Evolutionary conservation across 2,888 invertebrate genomes (phyloP).

Genomic region (Thera obeliscata): DNA sequence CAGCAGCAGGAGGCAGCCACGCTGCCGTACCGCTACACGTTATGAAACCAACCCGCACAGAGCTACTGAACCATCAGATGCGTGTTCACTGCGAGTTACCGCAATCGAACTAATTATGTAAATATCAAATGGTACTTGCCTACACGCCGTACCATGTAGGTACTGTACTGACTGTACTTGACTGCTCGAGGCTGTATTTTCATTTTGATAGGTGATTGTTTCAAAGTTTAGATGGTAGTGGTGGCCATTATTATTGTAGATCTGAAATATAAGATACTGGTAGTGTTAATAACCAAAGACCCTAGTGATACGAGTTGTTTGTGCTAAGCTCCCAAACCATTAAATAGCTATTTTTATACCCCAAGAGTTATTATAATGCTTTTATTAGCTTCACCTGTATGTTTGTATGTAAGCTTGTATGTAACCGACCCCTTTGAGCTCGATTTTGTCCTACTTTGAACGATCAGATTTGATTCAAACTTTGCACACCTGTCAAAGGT

Average conservation of each 20-base stretch:
- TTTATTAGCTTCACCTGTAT: too few species aligned
- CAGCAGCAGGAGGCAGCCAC: slow-evolving; percentile 39
- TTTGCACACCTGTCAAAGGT: too few species aligned
- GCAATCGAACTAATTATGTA: slow-evolving; percentile 31
- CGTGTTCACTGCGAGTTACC: slow-evolving; percentile 19
- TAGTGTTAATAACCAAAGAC: slow-evolving; percentile 26
- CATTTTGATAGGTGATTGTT: background rate
- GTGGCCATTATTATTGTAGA: slow-evolving; percentile 26
- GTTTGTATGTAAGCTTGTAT: too few species aligned
- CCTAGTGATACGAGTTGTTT: slow-evolving; percentile 5
- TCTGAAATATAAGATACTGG: slow-evolving; percentile 11
- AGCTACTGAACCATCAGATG: slow-evolving; percentile 22
- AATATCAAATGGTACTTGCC: slow-evolving; percentile 23
- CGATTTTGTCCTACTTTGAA: too few species aligned
- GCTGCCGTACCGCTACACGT: slow-evolving; percentile 47
- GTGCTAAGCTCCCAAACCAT: slow-evolving; percentile 1
- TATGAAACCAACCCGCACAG: slow-evolving; percentile 47
- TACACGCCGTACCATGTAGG: slow-evolving; percentile 11
- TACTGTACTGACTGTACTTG: background rate
- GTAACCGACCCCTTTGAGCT: too few species aligned
- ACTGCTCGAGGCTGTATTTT: background rate
- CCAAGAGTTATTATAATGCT: slow-evolving; percentile 4
- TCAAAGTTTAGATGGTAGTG: slow-evolving; percentile 8
- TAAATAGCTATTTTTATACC: slow-evolving; percentile 1
- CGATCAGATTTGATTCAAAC: too few species aligned